Evolutionary conservation across 2,797 vertebrate species (phyloP).

Genomic region (Zenarchopterus dispar): DNA sequence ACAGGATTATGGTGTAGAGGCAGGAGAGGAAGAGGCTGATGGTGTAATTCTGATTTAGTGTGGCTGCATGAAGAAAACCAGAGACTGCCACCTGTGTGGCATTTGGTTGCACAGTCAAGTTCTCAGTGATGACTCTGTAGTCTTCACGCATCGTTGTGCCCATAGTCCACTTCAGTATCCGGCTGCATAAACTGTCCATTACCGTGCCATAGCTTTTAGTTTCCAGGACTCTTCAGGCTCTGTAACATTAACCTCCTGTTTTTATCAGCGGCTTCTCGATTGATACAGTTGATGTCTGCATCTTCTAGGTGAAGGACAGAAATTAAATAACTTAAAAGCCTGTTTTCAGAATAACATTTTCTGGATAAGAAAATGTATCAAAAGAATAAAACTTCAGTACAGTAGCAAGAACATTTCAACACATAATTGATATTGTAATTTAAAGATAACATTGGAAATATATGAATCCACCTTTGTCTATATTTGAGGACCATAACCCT

Average conservation of each 20-base stretch:
- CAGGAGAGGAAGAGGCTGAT: constrained; percentile 87
- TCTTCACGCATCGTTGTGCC: constrained; percentile 60
- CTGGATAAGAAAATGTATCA: background rate
- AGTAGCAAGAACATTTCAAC: no score
- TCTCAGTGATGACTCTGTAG: constrained; percentile 48
- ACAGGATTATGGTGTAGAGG: constrained; percentile 88
- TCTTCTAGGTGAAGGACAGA: constrained; percentile 12
- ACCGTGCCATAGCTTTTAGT: constrained; percentile 16
- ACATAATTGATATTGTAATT: no score
- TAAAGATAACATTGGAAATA: no score
- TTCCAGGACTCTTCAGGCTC: background rate
- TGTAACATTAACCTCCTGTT: constrained; percentile 12
- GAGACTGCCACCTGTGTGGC: constrained; percentile 47
- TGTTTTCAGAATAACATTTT: constrained; percentile 2
- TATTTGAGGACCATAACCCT: no score
- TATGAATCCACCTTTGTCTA: no score
- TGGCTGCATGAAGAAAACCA: background rate
- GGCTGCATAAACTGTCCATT: background rate
- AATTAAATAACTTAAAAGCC: background rate
- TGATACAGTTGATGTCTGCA: background rate
- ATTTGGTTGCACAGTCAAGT: constrained; percentile 68
- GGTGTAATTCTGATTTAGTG: constrained; percentile 76
- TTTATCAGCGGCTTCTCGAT: background rate
- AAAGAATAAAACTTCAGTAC: no score
- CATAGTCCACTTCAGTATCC: constrained; percentile 51